Percentiles rank a stretch among this genome's conserved stretches.
Evolutionary conservation across 2,797 vertebrate genomes (phyloP).

Genomic region (Protosalanx chinensis): DNA sequence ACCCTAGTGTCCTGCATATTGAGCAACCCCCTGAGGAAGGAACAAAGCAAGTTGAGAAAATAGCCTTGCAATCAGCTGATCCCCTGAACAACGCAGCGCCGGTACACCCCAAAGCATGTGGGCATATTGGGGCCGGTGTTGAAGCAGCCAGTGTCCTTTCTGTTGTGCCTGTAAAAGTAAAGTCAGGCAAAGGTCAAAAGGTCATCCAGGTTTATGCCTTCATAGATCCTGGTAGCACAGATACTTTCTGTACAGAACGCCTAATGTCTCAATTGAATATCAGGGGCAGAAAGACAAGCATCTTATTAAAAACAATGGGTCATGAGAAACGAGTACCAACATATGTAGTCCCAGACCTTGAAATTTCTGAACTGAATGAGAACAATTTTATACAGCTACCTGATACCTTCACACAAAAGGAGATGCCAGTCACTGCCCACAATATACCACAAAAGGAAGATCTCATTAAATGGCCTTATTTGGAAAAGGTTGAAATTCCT

Average conservation of each 20-base stretch:
- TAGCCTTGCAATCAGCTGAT: no score
- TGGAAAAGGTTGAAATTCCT: background rate
- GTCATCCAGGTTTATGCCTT: constrained; percentile 5
- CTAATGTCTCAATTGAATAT: constrained; percentile 10
- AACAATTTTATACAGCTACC: background rate
- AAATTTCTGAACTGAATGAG: background rate
- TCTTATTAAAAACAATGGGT: constrained; percentile 6
- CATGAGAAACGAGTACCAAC: background rate
- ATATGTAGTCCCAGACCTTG: background rate
- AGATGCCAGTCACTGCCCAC: background rate
- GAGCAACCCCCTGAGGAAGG: no score
- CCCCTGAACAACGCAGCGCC: no score
- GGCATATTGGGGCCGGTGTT: constrained; percentile 6
- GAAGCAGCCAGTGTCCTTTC: background rate
- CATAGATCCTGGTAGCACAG: constrained; percentile 10
- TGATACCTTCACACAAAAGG: background rate
- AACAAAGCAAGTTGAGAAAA: no score
- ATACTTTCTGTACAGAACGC: constrained; percentile 9
- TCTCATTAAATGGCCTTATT: no score
- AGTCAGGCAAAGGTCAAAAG: constrained; percentile 9
- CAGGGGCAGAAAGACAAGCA: background rate
- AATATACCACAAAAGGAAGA: background rate
- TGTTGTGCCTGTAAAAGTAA: constrained; percentile 4
- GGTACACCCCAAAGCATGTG: background rate
- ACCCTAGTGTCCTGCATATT: no score